Base-by-base conservation (phyloP, 2,113 vertebrate genomes). In the crab-eating macaque (Macaca fascicularis) region DNA sequence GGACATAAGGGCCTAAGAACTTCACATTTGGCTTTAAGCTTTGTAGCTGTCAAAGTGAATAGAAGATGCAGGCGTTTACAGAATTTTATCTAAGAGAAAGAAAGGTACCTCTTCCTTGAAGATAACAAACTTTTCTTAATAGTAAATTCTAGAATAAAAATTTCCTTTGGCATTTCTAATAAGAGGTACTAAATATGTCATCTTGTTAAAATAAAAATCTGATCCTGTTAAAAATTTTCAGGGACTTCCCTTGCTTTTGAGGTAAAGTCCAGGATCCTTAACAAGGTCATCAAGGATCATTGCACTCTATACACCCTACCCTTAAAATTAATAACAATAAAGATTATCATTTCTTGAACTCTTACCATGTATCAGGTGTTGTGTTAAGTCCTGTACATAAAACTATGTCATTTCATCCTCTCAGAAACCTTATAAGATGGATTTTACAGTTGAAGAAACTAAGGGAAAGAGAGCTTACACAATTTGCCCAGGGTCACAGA, bases 161-260 rank as follows among this genome's bases (percentile, higher is more conserved):
- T 95, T 94, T 75, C 75, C 30, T 89, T 94, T 72, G 61, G 23
- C 16, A 38, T 92, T 96, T 96, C 55, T 93, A 78, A 23, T 32
- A 78, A 83, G 10, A 84, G 25, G 23, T 79, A n/a, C 22, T 61
- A 90, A 91, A 10, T 86, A 75, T 83, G 32, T 75, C 57, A 83
- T 88, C 25, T 81, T 81, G 90, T 87, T n/a, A 59, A 92, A 94
- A 74, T 40, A 74, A 75, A 95, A 94, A 72, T 95, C 43, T 17
- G 2, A 25, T 83, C 75, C 48, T 96, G 9, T 81, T 79, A 57
- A 79, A 80, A 64, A 11, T 89, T 95, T 93, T 72, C 82, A 91
- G 43, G n/a, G 27, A 25, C 30, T 92, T 95, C 43, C n/a, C 45
- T 38, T 93, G 32, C 67, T 96, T 96, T 78, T 75, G 69, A n/a